These are phyloP conservation scores for Callinectes sapidus DNA, from an alignment of 2,888 invertebrate genomes.

Conservation along the genomic window DNA sequence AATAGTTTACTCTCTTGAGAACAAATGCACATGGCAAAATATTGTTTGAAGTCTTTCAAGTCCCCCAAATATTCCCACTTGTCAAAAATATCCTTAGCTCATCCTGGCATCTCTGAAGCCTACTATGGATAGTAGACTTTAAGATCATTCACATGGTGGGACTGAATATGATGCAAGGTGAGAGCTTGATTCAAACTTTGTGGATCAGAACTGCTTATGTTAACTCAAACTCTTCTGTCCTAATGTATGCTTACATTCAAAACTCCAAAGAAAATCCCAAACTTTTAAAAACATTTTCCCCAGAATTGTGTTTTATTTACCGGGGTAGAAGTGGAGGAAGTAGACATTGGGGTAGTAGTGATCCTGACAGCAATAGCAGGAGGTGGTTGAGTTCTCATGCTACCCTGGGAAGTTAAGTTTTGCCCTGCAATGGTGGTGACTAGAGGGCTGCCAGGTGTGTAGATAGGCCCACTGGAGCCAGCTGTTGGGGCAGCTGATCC, in stretches of 20 bases:
- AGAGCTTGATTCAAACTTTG: no score
- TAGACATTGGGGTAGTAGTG: slow-evolving; percentile 57
- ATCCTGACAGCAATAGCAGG: slow-evolving; percentile 62
- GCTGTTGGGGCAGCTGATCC: slow-evolving; percentile 18
- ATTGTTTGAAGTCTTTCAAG: no score
- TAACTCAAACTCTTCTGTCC: background rate
- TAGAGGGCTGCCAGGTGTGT: slow-evolving; percentile 48
- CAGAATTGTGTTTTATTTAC: slow-evolving; percentile 21
- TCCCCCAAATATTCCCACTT: no score
- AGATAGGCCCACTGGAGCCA: slow-evolving; percentile 47
- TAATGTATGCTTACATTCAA: background rate
- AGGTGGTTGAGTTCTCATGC: slow-evolving; percentile 49
- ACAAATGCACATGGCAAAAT: no score
- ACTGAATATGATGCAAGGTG: no score
- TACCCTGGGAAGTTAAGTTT: slow-evolving; percentile 44
- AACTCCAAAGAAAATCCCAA: background rate
- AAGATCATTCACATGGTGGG: no score
- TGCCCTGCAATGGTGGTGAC: slow-evolving; percentile 59
- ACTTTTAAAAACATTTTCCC: background rate
- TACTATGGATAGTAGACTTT: no score
- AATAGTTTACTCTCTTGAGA: no score
- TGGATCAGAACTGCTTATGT: no score
- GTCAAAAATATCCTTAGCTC: no score
- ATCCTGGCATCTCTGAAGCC: no score
- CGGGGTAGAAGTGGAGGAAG: slow-evolving; percentile 50